Conservation (phyloP, 2,797 vertebrate genomes). For the Graptemys geographica region DNA sequence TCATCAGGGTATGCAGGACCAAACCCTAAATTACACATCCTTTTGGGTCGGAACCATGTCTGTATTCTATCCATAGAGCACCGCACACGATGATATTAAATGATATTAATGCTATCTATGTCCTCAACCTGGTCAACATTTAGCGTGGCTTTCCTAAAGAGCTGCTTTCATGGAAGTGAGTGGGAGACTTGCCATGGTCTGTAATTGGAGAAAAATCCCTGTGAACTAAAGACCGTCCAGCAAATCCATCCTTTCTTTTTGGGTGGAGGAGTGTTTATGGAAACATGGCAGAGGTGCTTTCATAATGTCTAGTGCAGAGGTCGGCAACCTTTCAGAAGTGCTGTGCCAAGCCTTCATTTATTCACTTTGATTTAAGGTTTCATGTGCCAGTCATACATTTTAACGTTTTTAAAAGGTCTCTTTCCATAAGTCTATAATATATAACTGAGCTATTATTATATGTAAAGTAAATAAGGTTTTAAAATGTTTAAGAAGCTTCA, state of each 20-base stretch:
- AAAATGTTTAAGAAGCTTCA: no score
- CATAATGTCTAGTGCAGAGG: not conserved
- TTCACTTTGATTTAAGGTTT: no score
- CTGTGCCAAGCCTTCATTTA: no score
- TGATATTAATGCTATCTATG: not conserved
- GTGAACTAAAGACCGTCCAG: slow-evolving; percentile 14
- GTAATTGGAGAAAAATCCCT: not conserved
- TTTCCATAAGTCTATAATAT: no score
- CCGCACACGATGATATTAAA: fast-evolving
- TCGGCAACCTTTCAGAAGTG: no score
- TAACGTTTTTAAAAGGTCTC: no score
- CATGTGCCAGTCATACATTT: no score
- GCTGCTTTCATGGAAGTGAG: not conserved
- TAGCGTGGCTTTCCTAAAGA: not conserved
- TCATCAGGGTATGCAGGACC: not conserved
- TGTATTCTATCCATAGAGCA: not conserved
- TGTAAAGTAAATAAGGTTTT: no score
- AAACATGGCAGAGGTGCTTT: not conserved
- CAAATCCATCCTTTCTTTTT: not conserved
- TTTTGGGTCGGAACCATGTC: fast-evolving
- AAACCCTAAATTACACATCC: not conserved
- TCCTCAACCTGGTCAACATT: not conserved
- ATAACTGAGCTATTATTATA: no score
- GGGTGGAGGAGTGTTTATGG: fast-evolving
- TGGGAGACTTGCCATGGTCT: not conserved